Percentiles rank a stretch among this genome's conserved stretches.
Conservation (phyloP, 2,113 vertebrate genomes). For the Epinephelus cyanopodus region DNA sequence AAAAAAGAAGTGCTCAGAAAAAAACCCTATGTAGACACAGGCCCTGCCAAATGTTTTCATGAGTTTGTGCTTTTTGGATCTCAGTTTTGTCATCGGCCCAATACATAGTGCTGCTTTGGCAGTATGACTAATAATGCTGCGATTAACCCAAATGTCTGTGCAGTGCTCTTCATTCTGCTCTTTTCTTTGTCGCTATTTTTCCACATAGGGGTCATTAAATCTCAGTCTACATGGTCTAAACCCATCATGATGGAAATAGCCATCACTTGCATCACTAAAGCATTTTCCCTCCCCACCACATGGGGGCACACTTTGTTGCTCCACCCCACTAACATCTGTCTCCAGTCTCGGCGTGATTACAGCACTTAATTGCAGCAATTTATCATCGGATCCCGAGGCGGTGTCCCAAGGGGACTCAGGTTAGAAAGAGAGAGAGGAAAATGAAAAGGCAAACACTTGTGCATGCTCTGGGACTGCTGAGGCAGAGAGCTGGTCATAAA, state of each 20-base stretch:
- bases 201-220: neutral
- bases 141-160: neutral
- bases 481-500: constrained; percentile 67
- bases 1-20: no score
- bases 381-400: constrained; percentile 36
- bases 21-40: no score
- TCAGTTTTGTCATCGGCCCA: neutral
- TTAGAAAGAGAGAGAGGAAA: constrained; percentile 54
- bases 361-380: constrained; percentile 62
- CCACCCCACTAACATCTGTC: constrained; percentile 45
- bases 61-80: neutral
- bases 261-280: neutral
- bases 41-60: neutral
- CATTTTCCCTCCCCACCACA: constrained; percentile 36
- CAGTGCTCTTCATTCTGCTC: neutral
- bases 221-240: neutral
- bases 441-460: constrained; percentile 75
- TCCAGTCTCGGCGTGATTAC: constrained; percentile 49
- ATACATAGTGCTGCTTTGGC: neutral
- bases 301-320: constrained; percentile 35
- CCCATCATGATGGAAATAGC: neutral
- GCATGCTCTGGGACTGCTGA: constrained; percentile 54
- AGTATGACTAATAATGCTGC: no score
- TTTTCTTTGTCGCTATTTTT: neutral
- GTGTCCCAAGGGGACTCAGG: constrained; percentile 32